phyloP scores from a whole-genome alignment of 2,888 invertebrate genomes.

The Heteromurus nitidus region DNA sequence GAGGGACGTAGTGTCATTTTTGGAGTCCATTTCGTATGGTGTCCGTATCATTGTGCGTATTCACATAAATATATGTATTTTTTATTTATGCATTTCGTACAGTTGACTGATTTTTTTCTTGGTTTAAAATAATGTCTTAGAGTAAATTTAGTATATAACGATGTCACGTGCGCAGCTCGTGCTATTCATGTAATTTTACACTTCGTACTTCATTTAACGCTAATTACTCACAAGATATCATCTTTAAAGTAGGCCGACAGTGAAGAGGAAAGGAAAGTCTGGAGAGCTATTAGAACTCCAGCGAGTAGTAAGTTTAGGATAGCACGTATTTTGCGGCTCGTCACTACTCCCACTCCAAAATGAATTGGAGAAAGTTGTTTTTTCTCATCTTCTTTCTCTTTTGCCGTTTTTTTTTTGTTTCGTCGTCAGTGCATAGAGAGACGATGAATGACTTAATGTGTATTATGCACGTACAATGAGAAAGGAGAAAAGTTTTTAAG shows the following conservation, averaged over 20 bases:
- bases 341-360: background rate
- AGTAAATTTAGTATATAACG: no score
- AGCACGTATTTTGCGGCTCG: slow-evolving; percentile 11
- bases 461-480: slow-evolving; percentile 25
- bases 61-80: background rate
- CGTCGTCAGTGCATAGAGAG: background rate
- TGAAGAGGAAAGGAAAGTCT: slow-evolving; percentile 4
- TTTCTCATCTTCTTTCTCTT: no score
- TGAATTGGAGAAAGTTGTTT: background rate
- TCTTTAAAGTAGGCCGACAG: slow-evolving; percentile 31
- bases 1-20: background rate
- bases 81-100: background rate
- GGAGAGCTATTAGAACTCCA: slow-evolving; percentile 19
- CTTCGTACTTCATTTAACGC: slow-evolving; percentile 34
- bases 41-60: background rate
- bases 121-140: no score
- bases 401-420: slow-evolving; percentile 7
- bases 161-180: background rate
- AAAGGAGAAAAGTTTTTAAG: slow-evolving; percentile 29
- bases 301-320: background rate
- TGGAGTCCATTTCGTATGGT: background rate
- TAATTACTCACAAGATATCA: slow-evolving; percentile 31
- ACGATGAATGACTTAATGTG: slow-evolving; percentile 36
- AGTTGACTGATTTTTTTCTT: no score
- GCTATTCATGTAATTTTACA: slow-evolving; percentile 8